Evolutionary conservation across 37 sponge, comb jelly and placozoan genomes (phyloP), one percentile per base, ranked within the genome.

Genomic region (Cliona cf. orientalis): DNA sequence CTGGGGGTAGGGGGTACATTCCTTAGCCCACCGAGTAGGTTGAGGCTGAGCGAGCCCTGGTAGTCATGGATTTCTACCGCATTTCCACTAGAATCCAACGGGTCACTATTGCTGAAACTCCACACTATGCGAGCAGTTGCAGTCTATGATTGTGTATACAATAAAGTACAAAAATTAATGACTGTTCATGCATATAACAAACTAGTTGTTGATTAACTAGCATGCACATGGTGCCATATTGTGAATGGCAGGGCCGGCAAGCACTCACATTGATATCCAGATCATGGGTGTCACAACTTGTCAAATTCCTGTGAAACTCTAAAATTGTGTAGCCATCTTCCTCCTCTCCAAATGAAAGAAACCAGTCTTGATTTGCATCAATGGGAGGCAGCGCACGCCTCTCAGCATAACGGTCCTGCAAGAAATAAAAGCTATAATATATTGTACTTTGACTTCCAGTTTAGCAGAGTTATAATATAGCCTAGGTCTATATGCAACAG

Each of bases 391-490:
- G 49, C 34, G 19, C 22, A 7, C 78, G 53, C 0, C 35, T 69
- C 0, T 19, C 32, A 44, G 84, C 84, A 89, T 49, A 89, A 1
- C 84, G 76, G 59, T 89, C 90, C 90, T 89, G n/a, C n/a, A n/a
- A n/a, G n/a, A n/a, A n/a, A n/a, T n/a, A n/a, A n/a, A n/a, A n/a
- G n/a, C n/a, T n/a, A n/a, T n/a, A n/a, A n/a, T n/a, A n/a, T n/a
- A n/a, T n/a, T n/a, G n/a, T n/a, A n/a, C n/a, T n/a, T n/a, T n/a
- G n/a, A n/a, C n/a, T n/a, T n/a, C n/a, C n/a, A n/a, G n/a, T n/a
- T n/a, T n/a, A n/a, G n/a, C n/a, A n/a, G n/a, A n/a, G n/a, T n/a
- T n/a, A n/a, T n/a, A n/a, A n/a, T n/a, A n/a, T n/a, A n/a, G n/a
- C n/a, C n/a, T n/a, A n/a, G n/a, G 17, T 49, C 14, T 17, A 49